These are phyloP conservation scores for Sakesphorus luctuosus DNA, from an alignment of 2,113 vertebrate species.

Conservation along the genomic window DNA sequence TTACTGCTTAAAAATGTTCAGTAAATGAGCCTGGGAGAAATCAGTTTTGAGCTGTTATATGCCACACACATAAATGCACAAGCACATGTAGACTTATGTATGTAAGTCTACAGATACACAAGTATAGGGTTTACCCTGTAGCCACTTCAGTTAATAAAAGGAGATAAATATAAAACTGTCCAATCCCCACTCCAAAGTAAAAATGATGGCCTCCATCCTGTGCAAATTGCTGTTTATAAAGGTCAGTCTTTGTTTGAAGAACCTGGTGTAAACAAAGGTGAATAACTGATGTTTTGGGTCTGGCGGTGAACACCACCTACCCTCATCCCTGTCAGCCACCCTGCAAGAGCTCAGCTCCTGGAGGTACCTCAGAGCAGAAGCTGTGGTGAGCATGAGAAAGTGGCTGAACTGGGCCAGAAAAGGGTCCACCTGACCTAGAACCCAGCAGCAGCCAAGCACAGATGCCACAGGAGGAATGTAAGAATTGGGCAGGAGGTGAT, in stretches of 20 bases:
- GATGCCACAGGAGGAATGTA: rapidly evolving
- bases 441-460: neutral
- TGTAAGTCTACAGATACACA: neutral
- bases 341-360: neutral
- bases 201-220: neutral
- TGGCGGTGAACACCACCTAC: rapidly evolving
- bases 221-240: neutral
- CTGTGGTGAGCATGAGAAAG: neutral
- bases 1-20: neutral
- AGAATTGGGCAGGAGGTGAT: neutral
- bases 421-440: neutral
- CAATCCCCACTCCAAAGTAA: neutral
- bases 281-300: rapidly evolving
- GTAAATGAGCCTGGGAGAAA: neutral
- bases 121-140: neutral
- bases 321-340: neutral
- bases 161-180: neutral
- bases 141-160: neutral
- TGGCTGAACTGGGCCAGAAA: neutral
- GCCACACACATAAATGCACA: neutral
- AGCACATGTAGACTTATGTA: neutral
- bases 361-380: neutral
- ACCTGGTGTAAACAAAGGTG: neutral
- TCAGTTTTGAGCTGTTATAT: neutral
- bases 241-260: neutral